Base-by-base conservation (phyloP, 2,113 vertebrate genomes). In the Leucopsar rothschildi region DNA sequence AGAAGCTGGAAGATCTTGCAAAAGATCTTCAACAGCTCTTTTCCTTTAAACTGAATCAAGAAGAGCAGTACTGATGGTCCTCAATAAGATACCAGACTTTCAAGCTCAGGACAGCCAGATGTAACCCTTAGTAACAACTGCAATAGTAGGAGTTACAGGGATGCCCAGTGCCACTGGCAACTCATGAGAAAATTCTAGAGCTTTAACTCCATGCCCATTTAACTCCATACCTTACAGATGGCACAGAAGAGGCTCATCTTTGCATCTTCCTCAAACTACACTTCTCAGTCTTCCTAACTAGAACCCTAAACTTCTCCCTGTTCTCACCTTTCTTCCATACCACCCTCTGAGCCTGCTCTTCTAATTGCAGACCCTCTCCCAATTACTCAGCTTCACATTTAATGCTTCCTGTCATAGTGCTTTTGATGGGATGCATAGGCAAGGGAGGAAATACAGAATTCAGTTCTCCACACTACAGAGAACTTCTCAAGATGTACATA, bases 121-220 rank as follows among this genome's bases (percentile, higher is more conserved):
- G 7, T 11, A 40, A 29, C 8, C 17, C 11, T 68, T 4, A 35
- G 24, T 27, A 77, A 37, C 8, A 71, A 6, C 21, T 60, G 50
- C 27, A 80, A 2, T 27, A 20, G 25, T 3, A 27, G 52, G 17
- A 70, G 9, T 28, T 66, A 23, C 10, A 40, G 23, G 13, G 35
- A 5, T 2, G 0, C 55, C 16, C 47, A 79, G 23, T 0, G 1
- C 16, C 27, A 18, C 21, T 5, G 6, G 9, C 29, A 72, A n/a
- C 31, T 69, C 57, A 44, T 65, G 28, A 47, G 33, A 57, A 83
- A 64, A 17, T 22, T 10, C 17, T 44, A 50, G 18, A 64, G 10
- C 1, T 91, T 31, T 69, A 60, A 29, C 23, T 60, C 20, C 15
- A 5, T 23, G 15, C 1, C 33, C 44, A 16, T 50, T 50, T 25